Base-by-base conservation (phyloP, 2,113 vertebrate genomes). In the Varanus salvator region DNA sequence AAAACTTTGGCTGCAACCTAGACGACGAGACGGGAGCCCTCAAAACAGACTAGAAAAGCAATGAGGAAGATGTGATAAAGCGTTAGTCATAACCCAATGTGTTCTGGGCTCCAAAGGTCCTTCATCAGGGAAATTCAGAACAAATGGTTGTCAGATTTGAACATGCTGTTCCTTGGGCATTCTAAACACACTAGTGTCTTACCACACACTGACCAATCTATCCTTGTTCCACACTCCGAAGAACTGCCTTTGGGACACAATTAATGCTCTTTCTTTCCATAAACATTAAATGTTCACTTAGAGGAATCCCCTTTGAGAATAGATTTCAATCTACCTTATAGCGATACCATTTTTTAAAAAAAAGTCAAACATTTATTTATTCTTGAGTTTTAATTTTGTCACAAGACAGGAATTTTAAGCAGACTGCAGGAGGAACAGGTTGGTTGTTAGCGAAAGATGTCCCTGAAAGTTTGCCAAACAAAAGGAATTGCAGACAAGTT, bases 401-500 rank as follows among this genome's bases (percentile, higher is more conserved):
- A 68, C 11, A 71, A 48, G 34, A 66, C 38, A 88, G 71, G 88
- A 89, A 80, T 93, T 52, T 0, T 0, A 12, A 91, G 0, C 0
- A 76, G 93, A 82, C 86, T 93, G 93, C 91, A 93, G 94, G 93
- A 94, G 88, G 69, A 89, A 94, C 0, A 9, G 90, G 86, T 91
- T 75, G 82, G 11, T 21, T 76, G 15, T 60, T 87, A 93, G 82
- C 0, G 87, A 84, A 86, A 93, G 91, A 69, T 34, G 84, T 78
- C 8, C 0, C 31, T 52, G 68, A 85, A 44, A 48, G 19, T 5
- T 50, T 72, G 71, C n/a, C 27, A 71, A 31, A 54, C n/a, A 57
- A 25, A 38, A 38, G 29, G 31, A 57, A 12, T 11, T 38, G 50
- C 84, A 75, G 27, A 34, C n/a, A 23, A 77, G 14, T 66, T 60